A percentile compares a stretch with the other conserved stretches of the same genome.
Conservation (phyloP, 2,888 invertebrate species). For the Tetramorium bicarinatum region DNA sequence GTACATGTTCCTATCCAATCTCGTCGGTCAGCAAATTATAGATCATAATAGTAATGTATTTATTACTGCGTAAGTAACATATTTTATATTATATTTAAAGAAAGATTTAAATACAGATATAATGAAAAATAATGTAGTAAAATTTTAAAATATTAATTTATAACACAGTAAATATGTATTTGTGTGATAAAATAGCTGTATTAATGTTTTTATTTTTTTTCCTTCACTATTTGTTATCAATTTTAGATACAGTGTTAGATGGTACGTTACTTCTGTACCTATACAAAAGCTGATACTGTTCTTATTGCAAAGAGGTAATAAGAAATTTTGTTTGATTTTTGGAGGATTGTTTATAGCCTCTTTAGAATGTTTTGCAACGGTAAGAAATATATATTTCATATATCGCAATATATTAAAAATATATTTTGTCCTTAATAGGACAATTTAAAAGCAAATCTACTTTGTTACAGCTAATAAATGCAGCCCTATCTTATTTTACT, state of each 20-base stretch:
- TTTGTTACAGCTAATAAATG: too few species aligned
- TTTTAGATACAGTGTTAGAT: neutral
- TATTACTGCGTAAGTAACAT: neutral
- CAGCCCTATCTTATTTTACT: too few species aligned
- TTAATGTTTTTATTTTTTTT: neutral
- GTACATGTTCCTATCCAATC: neutral
- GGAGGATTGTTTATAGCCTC: constrained; percentile 8
- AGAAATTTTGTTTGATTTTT: neutral
- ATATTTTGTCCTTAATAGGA: too few species aligned
- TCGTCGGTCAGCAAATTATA: neutral
- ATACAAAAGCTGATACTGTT: constrained; percentile 15
- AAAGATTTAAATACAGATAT: too few species aligned
- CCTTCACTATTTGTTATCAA: neutral
- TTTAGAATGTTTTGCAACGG: neutral
- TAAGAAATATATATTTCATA: neutral
- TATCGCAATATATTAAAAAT: neutral
- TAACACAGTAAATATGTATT: too few species aligned
- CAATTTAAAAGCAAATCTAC: too few species aligned
- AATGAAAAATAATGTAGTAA: too few species aligned
- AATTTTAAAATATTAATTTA: neutral
- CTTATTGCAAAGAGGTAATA: constrained; percentile 4
- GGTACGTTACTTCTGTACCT: neutral
- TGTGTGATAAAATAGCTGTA: too few species aligned
- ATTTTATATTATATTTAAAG: neutral
- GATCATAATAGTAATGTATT: neutral